A percentile compares a stretch with the other conserved stretches of the same genome.
Conservation (phyloP, 2,888 invertebrate genomes). For the Drosophila paranaensis region DNA sequence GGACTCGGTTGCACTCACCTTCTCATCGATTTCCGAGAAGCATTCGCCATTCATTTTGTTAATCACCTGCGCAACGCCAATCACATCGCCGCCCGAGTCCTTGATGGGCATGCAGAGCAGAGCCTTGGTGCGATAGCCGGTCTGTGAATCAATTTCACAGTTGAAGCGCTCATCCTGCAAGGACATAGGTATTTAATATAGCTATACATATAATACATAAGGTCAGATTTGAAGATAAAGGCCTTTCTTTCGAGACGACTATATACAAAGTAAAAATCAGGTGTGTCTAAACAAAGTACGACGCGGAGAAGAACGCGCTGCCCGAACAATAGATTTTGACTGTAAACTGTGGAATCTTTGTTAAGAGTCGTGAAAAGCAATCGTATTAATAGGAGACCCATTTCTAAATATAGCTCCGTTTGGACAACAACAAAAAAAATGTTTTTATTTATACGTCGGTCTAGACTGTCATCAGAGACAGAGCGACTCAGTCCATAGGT, state of each 20-base stretch:
- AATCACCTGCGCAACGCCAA: conserved; percentile 98
- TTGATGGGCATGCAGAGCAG: conserved; percentile 98
- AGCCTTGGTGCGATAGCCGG: conserved; percentile 96
- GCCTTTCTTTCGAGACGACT: neutral
- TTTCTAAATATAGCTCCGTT: conserved; percentile 24
- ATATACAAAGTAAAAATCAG: neutral
- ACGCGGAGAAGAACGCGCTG: neutral
- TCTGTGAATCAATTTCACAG: conserved; percentile 96
- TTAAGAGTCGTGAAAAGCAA: neutral
- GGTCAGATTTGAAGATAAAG: neutral
- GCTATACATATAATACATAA: neutral
- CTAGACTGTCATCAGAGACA: conserved; percentile 27
- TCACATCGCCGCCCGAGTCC: conserved; percentile 96
- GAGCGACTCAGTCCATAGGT: conserved; percentile 11
- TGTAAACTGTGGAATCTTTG: neutral
- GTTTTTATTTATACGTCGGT: conserved; percentile 19
- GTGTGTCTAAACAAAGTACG: neutral
- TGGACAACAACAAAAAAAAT: conserved; percentile 18
- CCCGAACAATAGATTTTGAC: neutral
- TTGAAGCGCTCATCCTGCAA: conserved; percentile 94
- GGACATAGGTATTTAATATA: neutral
- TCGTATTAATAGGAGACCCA: conserved; percentile 10
- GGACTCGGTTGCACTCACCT: conserved; percentile 76
- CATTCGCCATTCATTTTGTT: conserved; percentile 94
- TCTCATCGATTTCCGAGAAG: conserved; percentile 94